Percentiles rank a stretch among this genome's conserved stretches.
These are phyloP conservation scores for Sebastes cheni DNA, from an alignment of 2,797 vertebrate species.

Conservation along the genomic window DNA sequence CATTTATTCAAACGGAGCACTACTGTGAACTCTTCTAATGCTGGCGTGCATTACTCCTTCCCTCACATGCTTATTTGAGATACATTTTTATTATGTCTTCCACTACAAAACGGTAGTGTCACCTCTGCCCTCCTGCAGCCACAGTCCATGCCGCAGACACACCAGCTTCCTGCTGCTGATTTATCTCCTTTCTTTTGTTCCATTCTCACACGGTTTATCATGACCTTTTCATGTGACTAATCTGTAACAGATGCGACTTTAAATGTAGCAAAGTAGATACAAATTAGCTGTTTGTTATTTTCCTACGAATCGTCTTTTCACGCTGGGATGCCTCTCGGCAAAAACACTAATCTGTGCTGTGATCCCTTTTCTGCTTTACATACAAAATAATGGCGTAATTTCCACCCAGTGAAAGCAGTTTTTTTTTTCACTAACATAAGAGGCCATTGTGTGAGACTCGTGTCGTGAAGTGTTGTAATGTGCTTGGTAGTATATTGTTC, in stretches of 20 bases:
- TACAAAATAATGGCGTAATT: no score
- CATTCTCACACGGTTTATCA: background rate
- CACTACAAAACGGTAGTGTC: background rate
- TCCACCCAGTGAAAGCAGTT: no score
- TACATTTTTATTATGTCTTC: background rate
- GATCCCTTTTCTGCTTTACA: no score
- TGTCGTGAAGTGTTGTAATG: no score
- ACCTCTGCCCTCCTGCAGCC: background rate
- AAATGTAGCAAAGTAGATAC: background rate
- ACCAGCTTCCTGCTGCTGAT: background rate
- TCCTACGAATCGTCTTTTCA: background rate
- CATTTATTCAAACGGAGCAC: background rate
- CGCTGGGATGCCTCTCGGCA: background rate
- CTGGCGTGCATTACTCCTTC: background rate
- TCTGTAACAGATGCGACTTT: background rate
- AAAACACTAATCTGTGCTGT: background rate
- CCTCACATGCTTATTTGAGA: background rate
- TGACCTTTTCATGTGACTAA: background rate
- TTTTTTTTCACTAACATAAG: no score
- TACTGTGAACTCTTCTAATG: background rate
- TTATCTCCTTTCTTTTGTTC: background rate
- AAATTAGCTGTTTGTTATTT: no score
- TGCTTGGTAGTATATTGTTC: no score
- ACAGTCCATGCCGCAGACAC: background rate
- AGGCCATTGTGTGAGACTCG: no score